Evolutionary conservation across 1,140 invertebrate species (phyloP), one percentile per base, ranked within the genome.

Genomic region (Drosophila watanabei): DNA sequence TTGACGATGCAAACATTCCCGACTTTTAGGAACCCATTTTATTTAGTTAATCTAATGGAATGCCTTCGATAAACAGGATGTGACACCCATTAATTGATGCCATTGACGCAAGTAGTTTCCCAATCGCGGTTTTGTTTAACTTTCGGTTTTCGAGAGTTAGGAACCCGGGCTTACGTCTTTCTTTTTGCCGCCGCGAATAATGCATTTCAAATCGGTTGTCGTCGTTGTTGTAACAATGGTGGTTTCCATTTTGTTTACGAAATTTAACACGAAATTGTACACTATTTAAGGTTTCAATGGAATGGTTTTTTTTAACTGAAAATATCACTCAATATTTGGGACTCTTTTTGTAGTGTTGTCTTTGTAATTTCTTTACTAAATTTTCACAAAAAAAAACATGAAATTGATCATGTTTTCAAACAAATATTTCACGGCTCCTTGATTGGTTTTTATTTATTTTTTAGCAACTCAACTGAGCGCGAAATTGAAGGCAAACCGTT

Each of bases 151-250:
- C 18, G 10, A 20, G 41, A 32, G 35, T 57, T 70, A 28, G 41
- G 7, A 68, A 39, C 33, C 43, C 32, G 37, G 11, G 56, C 84
- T 88, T 89, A 88, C 84, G 32, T 81, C 79, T 69, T 82, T 89
- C 51, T 81, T 75, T 76, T 85, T 89, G 32, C 57, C 71, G 45
- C 57, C 75, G 48, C 79, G 72, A 20, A 57, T 43, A 66, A 60
- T 78, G 48, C 64, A 64, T n/a, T 76, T 82, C 13, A 79, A 30
- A 56, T 82, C 82, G 28, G 79, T 59, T 49, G 83, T 82, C 6
- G 78, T 79, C 16, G 79, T 84, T 14, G 84, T 89, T n/a, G 86
- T 90, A 52, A 90, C 63, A 75, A 86, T 76, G 24, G 86, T 86
- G 18, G 86, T 80, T 77, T 90, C 86, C 86, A 90, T 89, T 66